Conservation (phyloP, 2,888 invertebrate species). For the Biston stratarius region DNA sequence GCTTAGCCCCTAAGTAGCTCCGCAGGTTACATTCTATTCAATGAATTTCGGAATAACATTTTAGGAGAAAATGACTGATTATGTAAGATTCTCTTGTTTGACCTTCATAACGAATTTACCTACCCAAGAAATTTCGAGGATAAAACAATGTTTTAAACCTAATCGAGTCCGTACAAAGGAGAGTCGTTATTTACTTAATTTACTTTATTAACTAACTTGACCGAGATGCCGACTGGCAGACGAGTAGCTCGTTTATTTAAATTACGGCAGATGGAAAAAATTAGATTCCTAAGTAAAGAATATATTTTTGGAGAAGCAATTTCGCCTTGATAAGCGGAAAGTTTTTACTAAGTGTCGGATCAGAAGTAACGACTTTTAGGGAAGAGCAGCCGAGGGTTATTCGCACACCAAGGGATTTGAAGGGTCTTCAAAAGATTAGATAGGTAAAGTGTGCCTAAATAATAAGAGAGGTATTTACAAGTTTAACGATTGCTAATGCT, state of each 20-base stretch:
- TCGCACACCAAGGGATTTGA: conserved; percentile 23
- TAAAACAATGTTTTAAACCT: conserved; percentile 40
- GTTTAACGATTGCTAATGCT: conserved; percentile 14
- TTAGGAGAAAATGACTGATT: neutral
- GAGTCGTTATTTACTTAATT: conserved; percentile 50
- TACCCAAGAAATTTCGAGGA: conserved; percentile 20
- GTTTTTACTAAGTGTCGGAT: conserved; percentile 32
- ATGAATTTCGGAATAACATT: conserved; percentile 4
- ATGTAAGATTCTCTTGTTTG: conserved; percentile 1
- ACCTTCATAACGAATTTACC: conserved; percentile 11
- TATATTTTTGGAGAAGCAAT: conserved; percentile 48
- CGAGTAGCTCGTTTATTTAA: conserved; percentile 54
- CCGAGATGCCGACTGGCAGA: conserved; percentile 45
- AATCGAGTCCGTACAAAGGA: conserved; percentile 39
- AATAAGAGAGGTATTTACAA: conserved; percentile 16
- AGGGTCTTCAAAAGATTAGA: conserved; percentile 41
- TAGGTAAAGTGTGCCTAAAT: conserved; percentile 25
- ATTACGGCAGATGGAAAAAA: conserved; percentile 50
- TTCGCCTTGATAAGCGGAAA: conserved; percentile 41
- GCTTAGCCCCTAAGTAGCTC: no score
- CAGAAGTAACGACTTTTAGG: conserved; percentile 27
- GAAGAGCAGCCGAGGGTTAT: conserved; percentile 29
- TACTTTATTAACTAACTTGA: conserved; percentile 54
- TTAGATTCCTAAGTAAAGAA: conserved; percentile 48
- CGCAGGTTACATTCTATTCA: neutral